Evolutionary conservation across 2,797 vertebrate species (phyloP), one percentile per base, ranked within the genome.

Genomic region (Stomatorhinus walkeri): DNA sequence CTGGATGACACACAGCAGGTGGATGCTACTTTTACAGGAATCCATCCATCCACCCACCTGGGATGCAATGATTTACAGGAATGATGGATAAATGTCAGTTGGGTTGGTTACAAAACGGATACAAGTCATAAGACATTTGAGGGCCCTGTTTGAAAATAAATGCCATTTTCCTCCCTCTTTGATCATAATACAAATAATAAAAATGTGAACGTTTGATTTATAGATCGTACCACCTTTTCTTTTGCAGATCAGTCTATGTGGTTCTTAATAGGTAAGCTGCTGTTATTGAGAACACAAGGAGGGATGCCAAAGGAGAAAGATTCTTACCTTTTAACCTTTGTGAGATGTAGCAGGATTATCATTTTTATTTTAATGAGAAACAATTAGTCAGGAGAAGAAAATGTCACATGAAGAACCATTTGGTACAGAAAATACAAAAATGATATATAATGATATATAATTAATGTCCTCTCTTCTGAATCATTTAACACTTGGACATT

Each of bases 351-450:
- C 28, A 64, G 68, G 86, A 87, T 89, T 89, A 90, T 87, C 87
- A 91, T 90, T 91, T 91, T 87, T 4, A 16, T 76, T 93, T 92
- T 90, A 91, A 90, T 91, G 59, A 91, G 90, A 90, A 92, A 94
- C 93, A 93, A 92, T 90, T 87, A 90, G 88, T 91, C 91, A 91
- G 91, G 94, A 90, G 94, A 94, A 92, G 93, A 91, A 68, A 19
- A 86, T 40, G 46, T 85, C 40, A 87, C 40, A 59, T 87, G 9
- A 49, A 72, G 64, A 28, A 64, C 36, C 84, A 88, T 85, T 81
- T 22, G 86, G 68, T 85, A 49, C 48, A 51, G 81, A 87, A 88
- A 49, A 81, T 89, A 83, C 89, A 72, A 90, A 91, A 89, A 91
- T 91, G 89, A 90, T 92, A 89, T 90, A 91, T 91, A 91, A 87